Evolutionary conservation across 2,797 vertebrate species (phyloP), one percentile per base, ranked within the genome.

Genomic region (Nyctalus aviator): DNA sequence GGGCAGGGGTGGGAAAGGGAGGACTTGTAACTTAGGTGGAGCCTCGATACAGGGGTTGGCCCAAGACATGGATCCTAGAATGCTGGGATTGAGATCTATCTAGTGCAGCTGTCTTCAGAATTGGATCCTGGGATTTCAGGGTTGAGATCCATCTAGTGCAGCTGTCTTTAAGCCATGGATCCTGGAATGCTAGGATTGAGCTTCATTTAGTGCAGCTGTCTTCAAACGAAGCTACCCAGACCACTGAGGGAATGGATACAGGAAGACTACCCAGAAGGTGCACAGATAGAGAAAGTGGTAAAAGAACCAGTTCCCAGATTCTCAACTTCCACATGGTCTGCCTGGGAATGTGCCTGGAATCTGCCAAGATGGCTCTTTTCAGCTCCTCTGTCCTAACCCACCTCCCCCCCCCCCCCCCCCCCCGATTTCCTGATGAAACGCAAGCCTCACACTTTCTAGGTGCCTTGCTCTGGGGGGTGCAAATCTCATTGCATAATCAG

Each of bases 161-260:
- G 7, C 32, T 35, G 10, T 66, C 30, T 77, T 90, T 72, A 78
- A 12, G 57, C 20, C 32, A 53, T 64, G 27, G 59, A 30, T 64
- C 59, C 59, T 64, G 30, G 30, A 64, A 64, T n/a, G 30, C 30
- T 64, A 8, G 30, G 30, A 64, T 64, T 64, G 62, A 64, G 15
- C 6, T 64, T n/a, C 30, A 64, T 64, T n/a, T n/a, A n/a, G 15
- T n/a, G 13, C 15, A 41, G 3, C 32, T 35, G 12, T 66, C 32
- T 77, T 92, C 72, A 78, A 12, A 71, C 35, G 25, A 55, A 68
- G 37, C 12, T 37, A 53, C 55, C 13, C 25, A 71, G 59, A 71
- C 23, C 0, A 0, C 18, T 35, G 8, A 17, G 17, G 3, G 23
- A 6, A 20, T 2, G 1, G 6, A 15, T 27, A 4, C 14, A 14